phyloP scores from a whole-genome alignment of 1,140 invertebrate genomes.

The Euwallacea fornicatus region DNA sequence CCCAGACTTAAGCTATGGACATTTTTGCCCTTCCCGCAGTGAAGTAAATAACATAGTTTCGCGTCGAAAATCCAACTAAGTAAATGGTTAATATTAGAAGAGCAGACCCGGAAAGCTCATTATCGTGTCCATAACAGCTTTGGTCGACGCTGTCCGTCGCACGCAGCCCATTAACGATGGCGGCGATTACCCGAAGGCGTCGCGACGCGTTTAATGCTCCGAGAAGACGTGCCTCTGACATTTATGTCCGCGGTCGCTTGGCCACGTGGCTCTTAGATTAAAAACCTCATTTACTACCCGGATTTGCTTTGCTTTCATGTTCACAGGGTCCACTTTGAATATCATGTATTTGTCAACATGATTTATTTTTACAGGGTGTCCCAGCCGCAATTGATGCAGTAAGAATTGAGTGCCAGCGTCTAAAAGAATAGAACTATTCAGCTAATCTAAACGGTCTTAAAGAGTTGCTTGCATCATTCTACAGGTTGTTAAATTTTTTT shows the following conservation, averaged over 20 bases:
- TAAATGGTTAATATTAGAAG: conserved; percentile 15
- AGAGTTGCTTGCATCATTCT: too few species aligned
- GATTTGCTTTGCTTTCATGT: conserved; percentile 17
- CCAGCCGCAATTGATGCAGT: too few species aligned
- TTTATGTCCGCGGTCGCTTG: conserved; percentile 24
- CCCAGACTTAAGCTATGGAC: too few species aligned
- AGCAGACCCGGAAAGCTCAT: conserved; percentile 21
- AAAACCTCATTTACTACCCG: conserved; percentile 21
- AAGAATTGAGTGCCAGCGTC: too few species aligned
- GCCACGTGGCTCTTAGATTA: conserved; percentile 28
- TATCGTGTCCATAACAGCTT: conserved; percentile 34
- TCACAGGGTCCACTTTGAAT: background rate
- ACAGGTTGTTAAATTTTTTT: too few species aligned
- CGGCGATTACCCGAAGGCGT: conserved; percentile 33
- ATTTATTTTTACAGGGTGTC: background rate
- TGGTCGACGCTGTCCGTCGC: conserved; percentile 28
- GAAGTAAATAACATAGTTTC: too few species aligned
- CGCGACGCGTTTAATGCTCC: conserved; percentile 34
- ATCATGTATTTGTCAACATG: background rate
- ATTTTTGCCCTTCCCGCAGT: too few species aligned
- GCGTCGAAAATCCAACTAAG: too few species aligned
- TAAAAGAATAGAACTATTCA: too few species aligned
- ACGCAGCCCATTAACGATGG: conserved; percentile 28
- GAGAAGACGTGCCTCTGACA: conserved; percentile 32
- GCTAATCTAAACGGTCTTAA: too few species aligned